A percentile compares a stretch with the other conserved stretches of the same genome.
These are phyloP conservation scores for Amphipyra tragopoginis DNA, from an alignment of 2,888 invertebrate species.

Conservation along the genomic window DNA sequence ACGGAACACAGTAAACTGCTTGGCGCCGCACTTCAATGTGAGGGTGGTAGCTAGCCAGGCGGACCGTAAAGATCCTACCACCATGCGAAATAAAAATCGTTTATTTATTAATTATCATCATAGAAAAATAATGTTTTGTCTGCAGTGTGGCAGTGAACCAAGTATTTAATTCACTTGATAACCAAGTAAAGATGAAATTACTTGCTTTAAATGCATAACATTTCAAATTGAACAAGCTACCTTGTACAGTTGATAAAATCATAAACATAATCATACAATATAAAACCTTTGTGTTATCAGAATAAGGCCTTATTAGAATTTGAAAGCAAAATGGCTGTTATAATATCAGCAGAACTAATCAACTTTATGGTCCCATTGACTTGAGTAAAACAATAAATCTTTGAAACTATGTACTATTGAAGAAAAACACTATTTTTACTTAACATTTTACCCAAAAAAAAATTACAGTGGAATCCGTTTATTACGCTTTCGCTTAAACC, in stretches of 20 bases:
- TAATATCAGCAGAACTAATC: slow-evolving; percentile 56
- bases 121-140: too few species aligned
- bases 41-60: too few species aligned
- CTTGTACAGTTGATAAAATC: slow-evolving; percentile 24
- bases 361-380: slow-evolving; percentile 55
- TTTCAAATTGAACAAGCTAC: slow-evolving; percentile 32
- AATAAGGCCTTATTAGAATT: slow-evolving; percentile 20
- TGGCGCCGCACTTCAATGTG: too few species aligned
- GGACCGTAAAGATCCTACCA: too few species aligned
- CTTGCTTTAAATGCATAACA: slow-evolving; percentile 20
- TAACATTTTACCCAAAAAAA: too few species aligned
- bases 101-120: too few species aligned
- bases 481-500: too few species aligned
- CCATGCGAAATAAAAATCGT: too few species aligned
- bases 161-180: slow-evolving; percentile 4
- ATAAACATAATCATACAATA: slow-evolving; percentile 1
- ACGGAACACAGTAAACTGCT: too few species aligned
- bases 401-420: slow-evolving; percentile 18
- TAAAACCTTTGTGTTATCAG: rapidly evolving
- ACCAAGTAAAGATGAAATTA: slow-evolving; percentile 25
- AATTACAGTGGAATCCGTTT: too few species aligned
- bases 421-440: slow-evolving; percentile 1
- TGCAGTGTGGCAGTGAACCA: background rate
- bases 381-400: slow-evolving; percentile 51
- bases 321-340: slow-evolving; percentile 5